Base-by-base conservation (phyloP, 2,888 invertebrate genomes). In the Gymnocheta viridis region DNA sequence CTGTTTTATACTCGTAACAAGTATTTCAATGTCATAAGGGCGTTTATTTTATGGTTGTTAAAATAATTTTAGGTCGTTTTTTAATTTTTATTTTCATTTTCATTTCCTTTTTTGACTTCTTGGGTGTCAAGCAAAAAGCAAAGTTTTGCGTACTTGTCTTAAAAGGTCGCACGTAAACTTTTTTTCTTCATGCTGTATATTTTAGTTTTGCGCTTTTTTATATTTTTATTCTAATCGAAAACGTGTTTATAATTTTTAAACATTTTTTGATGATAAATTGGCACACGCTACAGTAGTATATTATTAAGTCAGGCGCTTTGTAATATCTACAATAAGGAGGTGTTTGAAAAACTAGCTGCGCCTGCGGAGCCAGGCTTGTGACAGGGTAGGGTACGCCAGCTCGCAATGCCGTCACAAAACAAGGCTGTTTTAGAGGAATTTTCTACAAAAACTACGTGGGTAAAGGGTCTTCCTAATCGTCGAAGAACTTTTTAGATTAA, bases 231-330 rank as follows among this genome's bases (percentile, higher is more conserved):
- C 51, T 78, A 73, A 82, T 78, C 67, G 73, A 82, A 82, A 73
- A 74, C 78, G 82, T 82, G 78, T 74, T 78, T 73, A 64, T 82
- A 78, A 78, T 82, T 67, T 73, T 67, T 51, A 44, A 82, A n/a
- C 19, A 69, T 62, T 73, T 56, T 73, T 67, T 32, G 54, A 3
- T 49, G n/a, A 4, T n/a, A n/a, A n/a, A n/a, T n/a, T n/a, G n/a
- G n/a, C n/a, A n/a, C n/a, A n/a, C n/a, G n/a, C n/a, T n/a, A n/a
- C n/a, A n/a, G n/a, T n/a, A n/a, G n/a, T n/a, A n/a, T n/a, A n/a
- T n/a, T n/a, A n/a, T n/a, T n/a, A n/a, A n/a, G n/a, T n/a, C n/a
- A n/a, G n/a, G n/a, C n/a, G n/a, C n/a, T n/a, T n/a, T n/a, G n/a
- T n/a, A n/a, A n/a, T n/a, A n/a, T n/a, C n/a, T n/a, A n/a, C n/a